Conservation (phyloP, 2,888 invertebrate genomes). For the Gnatocerus cornutus region DNA sequence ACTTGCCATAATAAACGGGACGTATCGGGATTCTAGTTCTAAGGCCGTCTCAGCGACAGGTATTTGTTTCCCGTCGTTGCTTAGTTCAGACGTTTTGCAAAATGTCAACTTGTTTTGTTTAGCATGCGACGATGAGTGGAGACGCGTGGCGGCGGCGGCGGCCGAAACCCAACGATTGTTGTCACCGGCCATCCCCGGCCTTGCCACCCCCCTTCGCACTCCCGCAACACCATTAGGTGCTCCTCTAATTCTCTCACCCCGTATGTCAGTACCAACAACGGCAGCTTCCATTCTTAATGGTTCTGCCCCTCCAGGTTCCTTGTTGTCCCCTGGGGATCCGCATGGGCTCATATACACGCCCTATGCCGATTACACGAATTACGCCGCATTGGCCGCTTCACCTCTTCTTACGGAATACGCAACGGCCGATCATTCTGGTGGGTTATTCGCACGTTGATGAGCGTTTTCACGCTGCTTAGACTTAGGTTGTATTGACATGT, state of each 20-base stretch:
- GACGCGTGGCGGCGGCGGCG: constrained; percentile 86
- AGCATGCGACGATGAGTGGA: constrained; percentile 88
- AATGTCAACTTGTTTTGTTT: constrained; percentile 61
- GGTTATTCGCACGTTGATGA: constrained; percentile 89
- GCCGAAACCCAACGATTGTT: constrained; percentile 86
- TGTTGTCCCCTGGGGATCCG: constrained; percentile 80
- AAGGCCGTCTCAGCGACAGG: constrained; percentile 91
- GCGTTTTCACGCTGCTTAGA: constrained; percentile 40
- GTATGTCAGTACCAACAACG: constrained; percentile 88
- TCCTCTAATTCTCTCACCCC: constrained; percentile 92
- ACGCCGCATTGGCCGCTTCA: constrained; percentile 87
- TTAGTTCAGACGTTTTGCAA: no score
- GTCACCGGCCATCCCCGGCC: constrained; percentile 77
- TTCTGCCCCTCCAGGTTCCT: constrained; percentile 78
- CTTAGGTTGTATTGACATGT: constrained; percentile 47
- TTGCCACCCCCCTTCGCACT: constrained; percentile 76
- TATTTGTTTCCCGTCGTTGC: constrained; percentile 64
- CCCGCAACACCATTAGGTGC: constrained; percentile 89
- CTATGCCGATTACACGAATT: constrained; percentile 92
- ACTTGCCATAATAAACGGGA: constrained; percentile 99
- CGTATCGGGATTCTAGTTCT: constrained; percentile 96
- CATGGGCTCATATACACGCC: constrained; percentile 92
- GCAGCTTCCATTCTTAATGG: constrained; percentile 81
- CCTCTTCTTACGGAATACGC: constrained; percentile 89
- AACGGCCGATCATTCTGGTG: constrained; percentile 94